These are phyloP conservation scores for Poeciliopsis prolifica DNA, from an alignment of 2,113 vertebrate species.

Conservation along the genomic window DNA sequence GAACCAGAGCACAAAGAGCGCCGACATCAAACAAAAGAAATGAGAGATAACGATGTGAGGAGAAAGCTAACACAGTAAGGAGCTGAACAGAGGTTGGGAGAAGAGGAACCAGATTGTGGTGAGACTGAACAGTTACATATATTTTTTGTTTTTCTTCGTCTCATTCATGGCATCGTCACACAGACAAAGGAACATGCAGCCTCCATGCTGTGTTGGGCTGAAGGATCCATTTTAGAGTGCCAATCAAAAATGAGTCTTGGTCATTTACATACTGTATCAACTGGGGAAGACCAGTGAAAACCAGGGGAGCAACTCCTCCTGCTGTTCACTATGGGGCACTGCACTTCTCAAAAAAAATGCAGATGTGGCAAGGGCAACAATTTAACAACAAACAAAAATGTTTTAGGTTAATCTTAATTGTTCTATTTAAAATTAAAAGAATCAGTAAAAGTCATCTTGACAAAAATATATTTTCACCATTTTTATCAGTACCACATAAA, in stretches of 20 bases:
- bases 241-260: slow-evolving; percentile 67
- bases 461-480: not conserved
- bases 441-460: not conserved
- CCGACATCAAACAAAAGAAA: slow-evolving; percentile 28
- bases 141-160: not conserved
- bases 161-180: not conserved
- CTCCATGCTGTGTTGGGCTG: slow-evolving; percentile 41
- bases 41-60: not conserved
- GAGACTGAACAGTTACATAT: not conserved
- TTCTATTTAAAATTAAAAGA: not conserved
- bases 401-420: not conserved
- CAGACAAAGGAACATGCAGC: slow-evolving; percentile 50
- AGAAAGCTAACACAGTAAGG: not conserved
- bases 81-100: not conserved
- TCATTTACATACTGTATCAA: slow-evolving; percentile 59
- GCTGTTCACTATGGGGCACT: slow-evolving; percentile 17
- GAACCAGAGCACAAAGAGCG: not conserved
- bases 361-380: no score
- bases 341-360: not conserved
- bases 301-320: slow-evolving; percentile 35
- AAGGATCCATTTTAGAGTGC: slow-evolving; percentile 71
- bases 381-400: not conserved
- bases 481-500: not conserved
- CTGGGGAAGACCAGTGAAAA: slow-evolving; percentile 16
- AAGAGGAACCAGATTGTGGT: not conserved